phyloP scores from a whole-genome alignment of 2,888 invertebrate species.

The Rhagium mordax region DNA sequence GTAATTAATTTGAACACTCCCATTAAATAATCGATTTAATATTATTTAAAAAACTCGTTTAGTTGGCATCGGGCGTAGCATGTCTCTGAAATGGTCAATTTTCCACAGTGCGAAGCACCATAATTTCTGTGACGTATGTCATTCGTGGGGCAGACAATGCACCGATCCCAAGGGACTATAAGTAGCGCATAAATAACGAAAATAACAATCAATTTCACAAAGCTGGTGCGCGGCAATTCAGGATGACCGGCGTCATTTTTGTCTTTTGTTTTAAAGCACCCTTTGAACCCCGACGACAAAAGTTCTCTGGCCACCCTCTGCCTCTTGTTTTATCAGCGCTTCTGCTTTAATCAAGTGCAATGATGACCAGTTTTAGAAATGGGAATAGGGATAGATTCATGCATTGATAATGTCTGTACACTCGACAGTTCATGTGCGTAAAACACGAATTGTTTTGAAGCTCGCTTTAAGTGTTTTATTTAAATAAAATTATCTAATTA shows the following conservation, averaged over 20 bases:
- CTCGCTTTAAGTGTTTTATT: no score
- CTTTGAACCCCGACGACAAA: constrained; percentile 65
- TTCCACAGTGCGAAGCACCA: constrained; percentile 49
- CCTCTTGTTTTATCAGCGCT: constrained; percentile 56
- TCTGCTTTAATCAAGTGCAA: constrained; percentile 66
- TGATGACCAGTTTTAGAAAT: constrained; percentile 48
- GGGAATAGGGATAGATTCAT: constrained; percentile 47
- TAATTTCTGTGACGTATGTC: constrained; percentile 54
- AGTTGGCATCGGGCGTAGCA: background rate
- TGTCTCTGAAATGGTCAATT: constrained; percentile 55
- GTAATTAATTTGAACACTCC: no score
- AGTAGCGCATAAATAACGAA: constrained; percentile 67
- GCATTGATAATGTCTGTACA: constrained; percentile 51
- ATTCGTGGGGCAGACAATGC: constrained; percentile 51
- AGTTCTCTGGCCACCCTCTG: constrained; percentile 59
- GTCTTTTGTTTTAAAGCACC: constrained; percentile 68
- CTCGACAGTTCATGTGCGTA: background rate
- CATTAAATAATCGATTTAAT: no score
- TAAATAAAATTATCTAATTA: no score
- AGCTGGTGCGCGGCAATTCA: constrained; percentile 60
- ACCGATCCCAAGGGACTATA: constrained; percentile 54
- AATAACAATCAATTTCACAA: constrained; percentile 68
- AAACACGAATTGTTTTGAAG: background rate
- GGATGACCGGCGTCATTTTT: constrained; percentile 67
- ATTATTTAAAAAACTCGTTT: background rate